phyloP scores from a whole-genome alignment of 2,113 vertebrate genomes.

The Zootoca vivipara region DNA sequence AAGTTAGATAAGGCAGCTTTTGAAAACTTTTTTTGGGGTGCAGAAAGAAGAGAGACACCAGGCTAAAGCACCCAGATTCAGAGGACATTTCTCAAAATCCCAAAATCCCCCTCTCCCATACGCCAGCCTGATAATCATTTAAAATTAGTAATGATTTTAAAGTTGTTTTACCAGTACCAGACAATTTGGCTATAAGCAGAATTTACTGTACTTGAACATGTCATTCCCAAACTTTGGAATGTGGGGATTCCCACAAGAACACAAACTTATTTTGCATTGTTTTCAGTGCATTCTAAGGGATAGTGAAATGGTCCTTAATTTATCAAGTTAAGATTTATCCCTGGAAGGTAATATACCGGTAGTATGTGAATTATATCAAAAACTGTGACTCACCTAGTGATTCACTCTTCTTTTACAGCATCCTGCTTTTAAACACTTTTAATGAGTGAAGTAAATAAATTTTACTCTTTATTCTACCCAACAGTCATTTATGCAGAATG shows the following conservation, averaged over 20 bases:
- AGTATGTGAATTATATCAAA: neutral
- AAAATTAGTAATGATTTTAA: neutral
- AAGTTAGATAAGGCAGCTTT: neutral
- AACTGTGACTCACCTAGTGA: neutral
- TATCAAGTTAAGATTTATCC: neutral
- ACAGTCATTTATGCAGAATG: neutral
- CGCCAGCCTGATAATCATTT: neutral
- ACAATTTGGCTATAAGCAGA: neutral
- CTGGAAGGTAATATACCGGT: neutral
- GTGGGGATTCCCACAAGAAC: too few relatives aligned
- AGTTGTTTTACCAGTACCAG: neutral
- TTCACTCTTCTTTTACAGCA: neutral
- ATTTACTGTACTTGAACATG: neutral
- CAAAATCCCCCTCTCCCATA: neutral
- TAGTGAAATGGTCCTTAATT: neutral
- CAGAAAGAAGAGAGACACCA: neutral
- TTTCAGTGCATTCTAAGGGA: neutral
- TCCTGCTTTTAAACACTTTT: neutral
- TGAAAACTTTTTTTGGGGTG: neutral
- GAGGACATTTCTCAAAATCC: neutral
- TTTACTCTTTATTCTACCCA: neutral
- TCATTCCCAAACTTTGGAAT: too few relatives aligned
- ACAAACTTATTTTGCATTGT: neutral
- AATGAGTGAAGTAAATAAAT: neutral
- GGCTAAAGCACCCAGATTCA: neutral